A percentile compares a stretch with the other conserved stretches of the same genome.
phyloP scores from a whole-genome alignment of 2,888 invertebrate species.

The Adelphocoris suturalis region DNA sequence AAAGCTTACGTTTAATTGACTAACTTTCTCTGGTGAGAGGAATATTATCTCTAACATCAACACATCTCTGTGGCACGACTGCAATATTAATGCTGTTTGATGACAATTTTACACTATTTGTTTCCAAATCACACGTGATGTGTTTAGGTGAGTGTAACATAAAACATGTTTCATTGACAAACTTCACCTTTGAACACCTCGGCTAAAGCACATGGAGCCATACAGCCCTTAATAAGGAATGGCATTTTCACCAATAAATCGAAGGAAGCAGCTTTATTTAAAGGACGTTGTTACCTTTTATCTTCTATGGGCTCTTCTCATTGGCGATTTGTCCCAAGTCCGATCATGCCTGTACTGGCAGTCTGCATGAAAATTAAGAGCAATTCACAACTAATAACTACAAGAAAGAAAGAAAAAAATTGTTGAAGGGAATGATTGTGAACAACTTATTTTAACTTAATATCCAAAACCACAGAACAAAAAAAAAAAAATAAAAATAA shows the following conservation, averaged over 20 bases:
- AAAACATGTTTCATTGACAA: background rate
- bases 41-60: background rate
- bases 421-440: background rate
- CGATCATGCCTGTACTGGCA: slow-evolving; percentile 7
- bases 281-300: slow-evolving; percentile 22
- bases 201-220: background rate
- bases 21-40: slow-evolving; percentile 36
- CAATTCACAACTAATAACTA: slow-evolving; percentile 27
- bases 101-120: background rate
- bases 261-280: background rate
- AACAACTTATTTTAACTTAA: too few species aligned
- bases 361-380: slow-evolving; percentile 42
- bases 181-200: background rate
- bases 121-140: background rate
- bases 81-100: background rate
- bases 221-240: background rate
- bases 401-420: slow-evolving; percentile 11
- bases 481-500: too few species aligned
- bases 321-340: background rate
- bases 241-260: background rate
- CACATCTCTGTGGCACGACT: background rate
- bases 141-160: background rate
- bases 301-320: background rate
- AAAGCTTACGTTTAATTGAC: slow-evolving; percentile 58
- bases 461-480: too few species aligned